Conservation (phyloP, 2,113 vertebrate genomes). For the Gavia stellata region DNA sequence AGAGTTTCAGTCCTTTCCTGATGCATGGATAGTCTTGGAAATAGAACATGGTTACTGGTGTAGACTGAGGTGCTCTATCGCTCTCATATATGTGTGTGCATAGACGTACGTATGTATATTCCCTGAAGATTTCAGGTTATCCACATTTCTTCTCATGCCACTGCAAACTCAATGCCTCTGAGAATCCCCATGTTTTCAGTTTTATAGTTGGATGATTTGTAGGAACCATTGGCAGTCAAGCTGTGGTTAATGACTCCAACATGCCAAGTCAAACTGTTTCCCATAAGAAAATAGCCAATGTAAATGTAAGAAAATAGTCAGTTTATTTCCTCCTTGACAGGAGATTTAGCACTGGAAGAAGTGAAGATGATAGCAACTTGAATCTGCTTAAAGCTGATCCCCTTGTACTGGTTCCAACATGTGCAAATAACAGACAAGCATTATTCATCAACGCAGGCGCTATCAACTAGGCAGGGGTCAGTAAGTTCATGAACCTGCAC, state of each 20-base stretch:
- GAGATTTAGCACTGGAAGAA: not conserved
- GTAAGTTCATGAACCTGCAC: not conserved
- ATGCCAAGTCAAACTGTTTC: not conserved
- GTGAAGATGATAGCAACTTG: not conserved
- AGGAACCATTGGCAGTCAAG: not conserved
- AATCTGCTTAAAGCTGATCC: not conserved
- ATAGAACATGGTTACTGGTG: not conserved
- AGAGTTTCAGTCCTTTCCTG: not conserved
- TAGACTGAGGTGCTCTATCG: not conserved
- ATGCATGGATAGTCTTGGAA: not conserved
- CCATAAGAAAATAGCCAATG: not conserved
- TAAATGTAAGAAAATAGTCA: not conserved
- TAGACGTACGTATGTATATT: not conserved
- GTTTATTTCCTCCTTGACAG: not conserved
- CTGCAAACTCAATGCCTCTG: not conserved
- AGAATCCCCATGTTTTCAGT: not conserved
- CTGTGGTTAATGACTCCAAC: not conserved
- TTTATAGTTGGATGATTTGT: not conserved
- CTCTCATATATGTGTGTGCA: not conserved
- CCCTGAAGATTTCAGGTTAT: not conserved
- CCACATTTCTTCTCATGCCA: not conserved
- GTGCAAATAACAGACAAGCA: not conserved
- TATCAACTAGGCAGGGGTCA: not conserved
- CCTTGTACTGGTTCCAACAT: not conserved
- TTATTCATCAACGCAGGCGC: not conserved